phyloP scores from a whole-genome alignment of 2,888 invertebrate species.

The Axea sp. region DNA sequence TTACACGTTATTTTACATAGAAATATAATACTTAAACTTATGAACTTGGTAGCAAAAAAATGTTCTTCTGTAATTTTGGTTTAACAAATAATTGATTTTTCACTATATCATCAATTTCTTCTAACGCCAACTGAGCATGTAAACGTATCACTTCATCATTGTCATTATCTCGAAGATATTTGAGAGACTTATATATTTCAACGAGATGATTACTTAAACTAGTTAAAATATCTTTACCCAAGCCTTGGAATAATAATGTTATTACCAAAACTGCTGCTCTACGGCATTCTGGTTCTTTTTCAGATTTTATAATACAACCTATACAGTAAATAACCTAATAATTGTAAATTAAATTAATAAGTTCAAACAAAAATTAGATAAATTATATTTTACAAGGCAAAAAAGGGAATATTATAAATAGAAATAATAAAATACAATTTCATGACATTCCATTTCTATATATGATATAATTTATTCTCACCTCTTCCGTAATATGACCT shows the following conservation, averaged over 20 bases:
- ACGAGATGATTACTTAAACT: constrained; percentile 85
- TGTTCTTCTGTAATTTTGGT: constrained; percentile 82
- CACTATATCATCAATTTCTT: constrained; percentile 87
- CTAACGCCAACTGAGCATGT: constrained; percentile 88
- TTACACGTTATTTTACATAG: too few species aligned
- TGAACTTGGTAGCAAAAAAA: constrained; percentile 72
- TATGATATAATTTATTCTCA: constrained; percentile 72
- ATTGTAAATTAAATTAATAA: constrained; percentile 20
- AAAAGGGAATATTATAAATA: too few species aligned
- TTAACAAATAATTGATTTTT: constrained; percentile 83
- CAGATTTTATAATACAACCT: constrained; percentile 84
- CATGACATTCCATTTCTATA: too few species aligned
- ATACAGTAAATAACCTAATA: constrained; percentile 86
- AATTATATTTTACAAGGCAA: too few species aligned
- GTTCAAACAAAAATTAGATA: too few species aligned
- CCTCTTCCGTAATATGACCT: constrained; percentile 87
- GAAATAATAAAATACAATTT: too few species aligned
- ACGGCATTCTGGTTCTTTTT: constrained; percentile 86
- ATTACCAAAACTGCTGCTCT: constrained; percentile 90
- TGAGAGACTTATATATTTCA: constrained; percentile 86
- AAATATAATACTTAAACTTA: too few species aligned
- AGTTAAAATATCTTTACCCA: constrained; percentile 85
- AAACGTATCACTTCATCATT: constrained; percentile 85
- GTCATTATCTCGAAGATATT: constrained; percentile 83
- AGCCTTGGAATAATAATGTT: constrained; percentile 86